These are phyloP conservation scores for Lithophane socia DNA, from an alignment of 2,888 invertebrate genomes.

Conservation along the genomic window DNA sequence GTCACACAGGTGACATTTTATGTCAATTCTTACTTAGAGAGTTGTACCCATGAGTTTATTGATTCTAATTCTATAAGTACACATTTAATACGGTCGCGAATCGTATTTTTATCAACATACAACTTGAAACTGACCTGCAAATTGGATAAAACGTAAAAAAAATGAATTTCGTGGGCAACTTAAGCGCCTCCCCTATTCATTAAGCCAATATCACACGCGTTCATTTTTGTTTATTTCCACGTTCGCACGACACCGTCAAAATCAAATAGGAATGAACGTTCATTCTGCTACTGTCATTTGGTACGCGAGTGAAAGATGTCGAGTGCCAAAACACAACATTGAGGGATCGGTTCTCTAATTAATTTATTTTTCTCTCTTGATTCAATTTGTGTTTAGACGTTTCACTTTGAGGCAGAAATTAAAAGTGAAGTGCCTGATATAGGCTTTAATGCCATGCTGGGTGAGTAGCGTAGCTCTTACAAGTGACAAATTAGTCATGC, in stretches of 20 bases:
- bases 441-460: background rate
- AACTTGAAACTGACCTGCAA: too few relatives aligned
- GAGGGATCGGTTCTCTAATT: background rate
- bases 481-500: background rate
- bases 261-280: background rate
- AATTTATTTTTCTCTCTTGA: background rate
- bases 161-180: too few relatives aligned
- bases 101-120: too few relatives aligned
- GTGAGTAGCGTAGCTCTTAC: background rate
- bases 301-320: background rate
- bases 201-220: background rate
- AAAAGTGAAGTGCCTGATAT: background rate
- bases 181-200: too few relatives aligned
- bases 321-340: background rate
- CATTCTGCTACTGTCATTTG: background rate
- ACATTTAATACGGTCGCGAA: too few relatives aligned
- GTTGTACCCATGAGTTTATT: too few relatives aligned
- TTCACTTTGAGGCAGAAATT: background rate
- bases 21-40: too few relatives aligned
- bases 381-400: background rate
- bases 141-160: too few relatives aligned
- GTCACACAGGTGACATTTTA: background rate
- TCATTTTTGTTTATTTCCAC: background rate
- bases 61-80: too few relatives aligned
- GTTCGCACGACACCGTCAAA: background rate